Evolutionary conservation across 2,797 vertebrate genomes (phyloP).

Genomic region (Rhinichthys osculus): DNA sequence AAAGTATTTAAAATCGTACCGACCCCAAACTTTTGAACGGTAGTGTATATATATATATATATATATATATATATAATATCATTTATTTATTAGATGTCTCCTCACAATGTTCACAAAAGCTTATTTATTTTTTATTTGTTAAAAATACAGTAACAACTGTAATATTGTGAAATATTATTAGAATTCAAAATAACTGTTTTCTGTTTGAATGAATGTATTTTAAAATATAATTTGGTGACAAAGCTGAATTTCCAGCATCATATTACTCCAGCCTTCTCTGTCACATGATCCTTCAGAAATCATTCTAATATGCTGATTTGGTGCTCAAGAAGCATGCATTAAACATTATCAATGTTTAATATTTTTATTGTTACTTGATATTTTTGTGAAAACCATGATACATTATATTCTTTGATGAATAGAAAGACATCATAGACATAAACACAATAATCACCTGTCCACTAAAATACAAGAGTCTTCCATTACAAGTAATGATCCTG

Average conservation of each 20-base stretch:
- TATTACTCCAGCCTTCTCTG: background rate
- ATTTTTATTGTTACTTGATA: background rate
- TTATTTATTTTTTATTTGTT: too few species aligned
- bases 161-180: background rate
- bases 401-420: background rate
- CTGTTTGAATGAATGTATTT: background rate
- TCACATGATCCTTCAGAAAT: background rate
- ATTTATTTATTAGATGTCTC: background rate
- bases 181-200: background rate
- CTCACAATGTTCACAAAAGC: background rate
- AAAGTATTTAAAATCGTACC: too few species aligned
- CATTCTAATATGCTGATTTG: background rate
- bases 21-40: too few species aligned
- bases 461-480: slow-evolving; percentile 9
- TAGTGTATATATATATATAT: too few species aligned
- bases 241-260: background rate
- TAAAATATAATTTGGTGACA: background rate
- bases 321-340: background rate
- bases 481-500: background rate
- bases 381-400: background rate
- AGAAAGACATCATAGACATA: background rate
- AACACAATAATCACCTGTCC: background rate
- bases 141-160: too few species aligned
- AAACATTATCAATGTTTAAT: background rate
- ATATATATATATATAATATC: too few species aligned